phyloP scores from a whole-genome alignment of 2,797 vertebrate genomes.

The Avahi laniger region DNA sequence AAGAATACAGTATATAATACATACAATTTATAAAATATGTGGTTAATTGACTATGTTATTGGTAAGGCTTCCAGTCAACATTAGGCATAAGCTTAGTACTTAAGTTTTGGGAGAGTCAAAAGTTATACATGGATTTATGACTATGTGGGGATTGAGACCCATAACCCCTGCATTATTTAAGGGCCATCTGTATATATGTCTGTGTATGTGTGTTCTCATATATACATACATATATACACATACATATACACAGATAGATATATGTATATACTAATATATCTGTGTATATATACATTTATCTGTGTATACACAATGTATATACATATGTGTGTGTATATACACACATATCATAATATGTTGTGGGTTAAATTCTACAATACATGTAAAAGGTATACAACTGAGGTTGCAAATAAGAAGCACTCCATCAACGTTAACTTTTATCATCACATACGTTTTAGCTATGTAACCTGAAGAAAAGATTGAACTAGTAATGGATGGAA shows the following conservation, averaged over 20 bases:
- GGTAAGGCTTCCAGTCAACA: neutral
- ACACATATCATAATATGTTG: neutral
- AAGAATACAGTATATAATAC: too few relatives aligned
- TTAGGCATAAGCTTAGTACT: neutral
- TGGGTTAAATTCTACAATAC: neutral
- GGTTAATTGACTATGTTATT: neutral
- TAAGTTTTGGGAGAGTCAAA: neutral
- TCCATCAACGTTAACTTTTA: neutral
- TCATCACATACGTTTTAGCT: neutral
- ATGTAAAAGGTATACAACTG: neutral
- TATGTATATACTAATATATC: neutral
- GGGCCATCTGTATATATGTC: too few relatives aligned
- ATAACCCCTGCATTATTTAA: neutral
- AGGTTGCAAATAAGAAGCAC: neutral
- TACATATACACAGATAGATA: neutral
- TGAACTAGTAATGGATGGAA: neutral
- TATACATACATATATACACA: too few relatives aligned
- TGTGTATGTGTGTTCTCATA: neutral
- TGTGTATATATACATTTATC: neutral
- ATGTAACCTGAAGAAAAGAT: neutral
- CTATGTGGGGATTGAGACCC: neutral
- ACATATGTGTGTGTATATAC: neutral
- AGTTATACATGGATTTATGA: neutral
- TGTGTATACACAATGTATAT: neutral
- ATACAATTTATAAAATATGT: neutral